Evolutionary conservation across 2,888 invertebrate genomes (phyloP).

Genomic region (Athalia cordata): DNA sequence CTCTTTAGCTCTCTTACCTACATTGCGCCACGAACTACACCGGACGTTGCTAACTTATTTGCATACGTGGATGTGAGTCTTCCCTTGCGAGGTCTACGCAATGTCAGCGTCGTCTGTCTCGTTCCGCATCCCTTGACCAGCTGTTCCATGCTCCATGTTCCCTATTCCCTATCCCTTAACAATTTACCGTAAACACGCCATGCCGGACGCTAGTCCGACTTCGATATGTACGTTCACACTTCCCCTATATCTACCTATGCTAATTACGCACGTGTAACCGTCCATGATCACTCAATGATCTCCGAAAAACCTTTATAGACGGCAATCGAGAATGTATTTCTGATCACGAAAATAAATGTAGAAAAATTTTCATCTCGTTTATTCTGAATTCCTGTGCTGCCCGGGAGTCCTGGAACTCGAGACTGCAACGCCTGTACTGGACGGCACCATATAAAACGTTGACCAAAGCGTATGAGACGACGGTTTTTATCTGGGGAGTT

Average conservation of each 20-base stretch:
- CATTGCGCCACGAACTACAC: background rate
- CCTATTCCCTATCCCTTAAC: conserved; percentile 70
- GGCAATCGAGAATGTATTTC: background rate
- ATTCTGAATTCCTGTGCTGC: background rate
- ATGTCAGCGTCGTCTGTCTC: conserved; percentile 53
- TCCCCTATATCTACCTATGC: too few species aligned
- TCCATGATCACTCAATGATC: too few species aligned
- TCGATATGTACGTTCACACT: background rate
- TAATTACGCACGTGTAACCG: too few species aligned
- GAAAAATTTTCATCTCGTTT: background rate
- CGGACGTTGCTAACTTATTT: conserved; percentile 59
- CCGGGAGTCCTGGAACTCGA: conserved; percentile 10
- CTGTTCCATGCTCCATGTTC: conserved; percentile 9
- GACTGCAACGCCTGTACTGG: conserved; percentile 50
- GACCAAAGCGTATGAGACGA: conserved; percentile 46
- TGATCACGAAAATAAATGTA: background rate
- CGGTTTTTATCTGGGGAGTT: conserved; percentile 43
- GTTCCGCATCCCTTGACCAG: conserved; percentile 26
- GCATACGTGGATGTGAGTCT: conserved; percentile 60
- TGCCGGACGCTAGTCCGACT: conserved; percentile 46
- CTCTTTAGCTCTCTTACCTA: conserved; percentile 23
- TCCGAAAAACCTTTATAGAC: too few species aligned
- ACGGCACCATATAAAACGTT: conserved; percentile 49
- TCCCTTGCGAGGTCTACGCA: conserved; percentile 33
- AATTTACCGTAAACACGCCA: conserved; percentile 68